phyloP scores from a whole-genome alignment of 2,797 vertebrate genomes.

The Lagodon rhomboides region DNA sequence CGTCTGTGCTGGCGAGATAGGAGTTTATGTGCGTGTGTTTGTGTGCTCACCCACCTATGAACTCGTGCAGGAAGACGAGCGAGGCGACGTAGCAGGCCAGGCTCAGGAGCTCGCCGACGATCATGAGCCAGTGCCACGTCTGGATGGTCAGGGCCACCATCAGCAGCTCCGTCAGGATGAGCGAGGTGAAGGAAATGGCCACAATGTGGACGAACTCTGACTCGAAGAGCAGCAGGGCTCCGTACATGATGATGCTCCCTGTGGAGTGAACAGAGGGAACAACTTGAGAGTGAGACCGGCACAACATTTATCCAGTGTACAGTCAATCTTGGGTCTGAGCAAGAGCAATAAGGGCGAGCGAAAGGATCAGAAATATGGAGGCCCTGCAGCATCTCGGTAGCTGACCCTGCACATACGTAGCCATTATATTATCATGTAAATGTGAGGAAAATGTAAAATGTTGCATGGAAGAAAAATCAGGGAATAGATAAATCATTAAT shows the following conservation, averaged over 20 bases:
- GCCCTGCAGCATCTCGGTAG: not conserved
- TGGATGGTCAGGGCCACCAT: constrained; percentile 99
- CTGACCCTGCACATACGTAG: no score
- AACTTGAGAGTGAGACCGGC: not conserved
- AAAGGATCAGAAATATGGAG: not conserved
- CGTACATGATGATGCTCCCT: constrained; percentile 99
- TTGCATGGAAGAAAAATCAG: no score
- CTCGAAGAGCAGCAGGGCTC: constrained; percentile 95
- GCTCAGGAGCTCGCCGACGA: constrained; percentile 96
- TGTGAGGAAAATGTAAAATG: no score
- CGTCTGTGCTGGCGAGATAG: not conserved
- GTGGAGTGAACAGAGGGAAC: constrained; percentile 31
- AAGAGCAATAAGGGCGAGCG: not conserved
- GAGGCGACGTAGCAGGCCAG: constrained; percentile 96
- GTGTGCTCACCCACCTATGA: constrained; percentile 89
- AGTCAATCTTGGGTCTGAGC: not conserved
- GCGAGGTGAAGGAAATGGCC: constrained; percentile 97
- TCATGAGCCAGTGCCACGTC: constrained; percentile 99
- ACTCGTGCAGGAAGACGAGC: constrained; percentile 96
- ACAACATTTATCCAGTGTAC: not conserved
- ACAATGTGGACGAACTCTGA: constrained; percentile 99
- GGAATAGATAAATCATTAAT: no score
- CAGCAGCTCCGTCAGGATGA: constrained; percentile 97
- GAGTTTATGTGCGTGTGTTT: no score
- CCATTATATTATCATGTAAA: no score